Evolutionary conservation across 1,140 invertebrate genomes (phyloP).

Genomic region (Tribolium castaneum): DNA sequence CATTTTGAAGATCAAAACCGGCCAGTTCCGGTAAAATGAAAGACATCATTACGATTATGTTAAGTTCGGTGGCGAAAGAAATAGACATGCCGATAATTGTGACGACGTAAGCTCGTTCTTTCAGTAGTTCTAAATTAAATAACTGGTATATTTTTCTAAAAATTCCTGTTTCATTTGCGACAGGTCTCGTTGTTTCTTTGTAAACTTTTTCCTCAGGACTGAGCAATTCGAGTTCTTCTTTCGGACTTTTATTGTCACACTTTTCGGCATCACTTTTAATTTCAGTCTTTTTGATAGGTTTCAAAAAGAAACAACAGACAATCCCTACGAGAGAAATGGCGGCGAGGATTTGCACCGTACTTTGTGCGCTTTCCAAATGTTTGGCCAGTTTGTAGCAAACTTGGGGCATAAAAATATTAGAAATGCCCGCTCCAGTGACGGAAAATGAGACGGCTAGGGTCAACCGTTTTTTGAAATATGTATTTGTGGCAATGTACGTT

Average conservation of each 20-base stretch:
- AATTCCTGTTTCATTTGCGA: constrained; percentile 39
- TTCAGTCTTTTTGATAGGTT: constrained; percentile 41
- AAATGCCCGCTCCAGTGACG: constrained; percentile 63
- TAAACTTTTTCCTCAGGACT: constrained; percentile 45
- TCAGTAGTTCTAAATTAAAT: constrained; percentile 65
- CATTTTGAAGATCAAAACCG: constrained; percentile 54
- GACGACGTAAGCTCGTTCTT: constrained; percentile 63
- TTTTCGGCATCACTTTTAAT: neutral
- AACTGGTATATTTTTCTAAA: constrained; percentile 56
- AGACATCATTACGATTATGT: constrained; percentile 62
- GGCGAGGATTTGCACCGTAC: constrained; percentile 62
- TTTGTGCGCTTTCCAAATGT: constrained; percentile 52
- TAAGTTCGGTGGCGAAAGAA: constrained; percentile 65
- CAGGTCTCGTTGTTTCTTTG: constrained; percentile 50
- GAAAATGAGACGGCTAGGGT: constrained; percentile 64
- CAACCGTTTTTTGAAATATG: constrained; percentile 64
- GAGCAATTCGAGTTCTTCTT: constrained; percentile 15
- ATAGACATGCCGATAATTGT: constrained; percentile 64
- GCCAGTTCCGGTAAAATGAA: constrained; percentile 62
- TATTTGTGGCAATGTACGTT: constrained; percentile 62
- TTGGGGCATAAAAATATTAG: constrained; percentile 64
- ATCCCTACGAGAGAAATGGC: constrained; percentile 61
- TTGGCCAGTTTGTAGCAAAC: constrained; percentile 58
- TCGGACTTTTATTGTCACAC: constrained; percentile 9
- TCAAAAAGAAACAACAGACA: constrained; percentile 53